phyloP scores from a whole-genome alignment of 2,797 vertebrate genomes.

The Spea hammondii region DNA sequence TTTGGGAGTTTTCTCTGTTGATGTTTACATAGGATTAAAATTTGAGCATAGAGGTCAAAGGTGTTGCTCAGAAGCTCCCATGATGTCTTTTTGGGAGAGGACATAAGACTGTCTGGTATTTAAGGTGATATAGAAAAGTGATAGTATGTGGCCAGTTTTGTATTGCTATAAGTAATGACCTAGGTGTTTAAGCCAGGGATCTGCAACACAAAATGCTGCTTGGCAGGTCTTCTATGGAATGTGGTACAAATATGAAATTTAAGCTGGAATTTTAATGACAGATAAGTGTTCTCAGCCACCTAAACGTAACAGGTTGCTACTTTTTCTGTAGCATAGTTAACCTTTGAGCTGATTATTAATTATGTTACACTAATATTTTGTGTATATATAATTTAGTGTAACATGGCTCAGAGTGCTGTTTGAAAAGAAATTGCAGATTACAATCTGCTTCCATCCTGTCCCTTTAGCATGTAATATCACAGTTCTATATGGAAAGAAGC shows the following conservation, averaged over 20 bases:
- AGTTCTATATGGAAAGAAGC: no score
- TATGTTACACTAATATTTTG: no score
- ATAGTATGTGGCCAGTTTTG: background rate
- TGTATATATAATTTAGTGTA: no score
- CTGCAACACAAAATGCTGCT: slow-evolving; percentile 2
- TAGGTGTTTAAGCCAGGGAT: background rate
- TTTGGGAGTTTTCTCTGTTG: slow-evolving; percentile 41
- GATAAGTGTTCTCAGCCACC: background rate
- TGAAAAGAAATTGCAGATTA: no score
- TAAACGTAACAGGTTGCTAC: background rate
- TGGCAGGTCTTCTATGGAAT: background rate
- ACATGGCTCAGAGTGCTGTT: no score
- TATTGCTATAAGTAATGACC: background rate
- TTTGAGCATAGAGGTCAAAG: slow-evolving; percentile 33
- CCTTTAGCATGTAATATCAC: no score
- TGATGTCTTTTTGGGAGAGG: slow-evolving; percentile 1
- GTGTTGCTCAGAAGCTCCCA: slow-evolving; percentile 9
- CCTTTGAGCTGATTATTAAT: no score
- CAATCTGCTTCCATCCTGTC: no score
- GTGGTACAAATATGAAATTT: background rate
- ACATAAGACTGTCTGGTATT: slow-evolving; percentile 11
- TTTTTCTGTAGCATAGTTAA: background rate
- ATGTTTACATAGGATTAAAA: slow-evolving; percentile 42
- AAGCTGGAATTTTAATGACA: background rate
- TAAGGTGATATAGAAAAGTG: slow-evolving; percentile 10